A percentile compares a stretch with the other conserved stretches of the same genome.
These are phyloP conservation scores for Lutraria lutraria DNA, from an alignment of 2,888 invertebrate genomes.

Conservation along the genomic window DNA sequence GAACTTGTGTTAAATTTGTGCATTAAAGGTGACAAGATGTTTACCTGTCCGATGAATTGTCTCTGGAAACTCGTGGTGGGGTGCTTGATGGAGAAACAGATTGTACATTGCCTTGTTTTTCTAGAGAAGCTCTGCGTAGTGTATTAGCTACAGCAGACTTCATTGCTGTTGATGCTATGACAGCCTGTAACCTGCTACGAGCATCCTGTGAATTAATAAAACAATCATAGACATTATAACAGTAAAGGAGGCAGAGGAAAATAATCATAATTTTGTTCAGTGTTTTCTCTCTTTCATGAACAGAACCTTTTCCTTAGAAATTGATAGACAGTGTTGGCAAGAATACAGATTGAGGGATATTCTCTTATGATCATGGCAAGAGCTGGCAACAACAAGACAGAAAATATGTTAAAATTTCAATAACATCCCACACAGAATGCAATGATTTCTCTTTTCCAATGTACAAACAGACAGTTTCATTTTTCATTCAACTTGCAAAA, in stretches of 20 bases:
- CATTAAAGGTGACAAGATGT: not conserved
- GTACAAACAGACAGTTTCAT: too few species aligned
- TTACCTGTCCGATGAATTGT: conserved; percentile 73
- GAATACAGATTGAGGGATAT: not conserved
- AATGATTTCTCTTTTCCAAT: not conserved
- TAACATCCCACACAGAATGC: not conserved
- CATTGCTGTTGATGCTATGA: conserved; percentile 79
- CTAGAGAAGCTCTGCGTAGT: conserved; percentile 76
- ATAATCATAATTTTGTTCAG: not conserved
- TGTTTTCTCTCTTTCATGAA: not conserved
- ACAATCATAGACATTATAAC: not conserved
- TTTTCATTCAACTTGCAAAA: too few species aligned
- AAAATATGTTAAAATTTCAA: not conserved
- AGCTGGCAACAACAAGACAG: not conserved
- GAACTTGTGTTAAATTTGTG: too few species aligned
- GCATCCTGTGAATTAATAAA: conserved; percentile 76
- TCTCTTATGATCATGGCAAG: not conserved
- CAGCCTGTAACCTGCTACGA: conserved; percentile 79
- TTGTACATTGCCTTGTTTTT: conserved; percentile 67
- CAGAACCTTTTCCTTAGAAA: not conserved
- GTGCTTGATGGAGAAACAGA: conserved; percentile 55
- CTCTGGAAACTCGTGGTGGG: conserved; percentile 68
- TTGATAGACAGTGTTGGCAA: not conserved
- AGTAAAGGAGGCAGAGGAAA: not conserved
- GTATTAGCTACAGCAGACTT: conserved; percentile 78